Evolutionary conservation across 2,113 vertebrate genomes (phyloP).

Genomic region (Neotoma lepida): DNA sequence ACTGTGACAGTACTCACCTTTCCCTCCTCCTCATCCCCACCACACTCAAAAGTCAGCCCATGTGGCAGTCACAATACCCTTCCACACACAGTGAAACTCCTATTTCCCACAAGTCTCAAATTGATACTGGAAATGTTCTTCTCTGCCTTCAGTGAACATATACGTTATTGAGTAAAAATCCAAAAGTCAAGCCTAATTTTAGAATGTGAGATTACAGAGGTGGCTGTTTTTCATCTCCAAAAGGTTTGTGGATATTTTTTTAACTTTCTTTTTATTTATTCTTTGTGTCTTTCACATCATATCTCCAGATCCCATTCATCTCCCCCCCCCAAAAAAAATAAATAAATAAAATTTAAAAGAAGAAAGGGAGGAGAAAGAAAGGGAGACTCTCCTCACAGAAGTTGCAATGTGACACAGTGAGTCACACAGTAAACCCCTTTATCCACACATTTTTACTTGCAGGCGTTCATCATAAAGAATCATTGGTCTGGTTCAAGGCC

Average conservation of each 20-base stretch:
- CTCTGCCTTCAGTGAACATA: conserved; percentile 60
- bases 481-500: background rate
- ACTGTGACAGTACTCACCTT: conserved; percentile 42
- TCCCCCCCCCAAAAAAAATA: background rate
- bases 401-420: background rate
- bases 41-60: conserved; percentile 58
- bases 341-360: background rate
- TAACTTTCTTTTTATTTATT: background rate
- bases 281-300: background rate
- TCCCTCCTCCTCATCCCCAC: background rate
- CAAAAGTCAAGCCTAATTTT: conserved; percentile 71
- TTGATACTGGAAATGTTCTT: conserved; percentile 72
- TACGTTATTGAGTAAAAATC: conserved; percentile 67
- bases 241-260: conserved; percentile 16
- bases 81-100: conserved; percentile 52
- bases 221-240: conserved; percentile 38
- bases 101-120: conserved; percentile 75
- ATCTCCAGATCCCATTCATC: background rate
- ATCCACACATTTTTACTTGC: background rate
- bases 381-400: background rate
- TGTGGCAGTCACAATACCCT: conserved; percentile 43
- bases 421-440: background rate
- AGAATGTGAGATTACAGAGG: conserved; percentile 65
- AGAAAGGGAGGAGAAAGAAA: background rate
- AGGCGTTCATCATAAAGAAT: background rate